Conservation (phyloP, 2,888 invertebrate genomes). For the Marronus borbonicus region DNA sequence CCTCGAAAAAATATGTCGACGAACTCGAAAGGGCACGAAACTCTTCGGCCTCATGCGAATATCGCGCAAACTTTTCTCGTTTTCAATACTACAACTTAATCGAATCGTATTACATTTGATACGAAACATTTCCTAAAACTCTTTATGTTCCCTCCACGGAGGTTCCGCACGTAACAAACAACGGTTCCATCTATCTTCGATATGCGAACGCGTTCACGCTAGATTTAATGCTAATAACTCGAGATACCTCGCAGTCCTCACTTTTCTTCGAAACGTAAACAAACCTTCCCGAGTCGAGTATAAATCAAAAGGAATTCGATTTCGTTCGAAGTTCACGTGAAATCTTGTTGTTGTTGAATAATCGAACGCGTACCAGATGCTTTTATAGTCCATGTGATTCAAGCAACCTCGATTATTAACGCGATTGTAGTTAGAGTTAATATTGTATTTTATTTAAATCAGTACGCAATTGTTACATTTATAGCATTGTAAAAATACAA, state of each 20-base stretch:
- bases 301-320: constrained; percentile 10
- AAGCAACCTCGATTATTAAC: no score
- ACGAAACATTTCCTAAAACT: constrained; percentile 30
- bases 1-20: not conserved
- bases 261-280: constrained; percentile 1
- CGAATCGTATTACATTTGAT: constrained; percentile 42
- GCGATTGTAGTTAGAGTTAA: no score
- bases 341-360: constrained; percentile 1
- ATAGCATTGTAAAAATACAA: no score
- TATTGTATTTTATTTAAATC: no score
- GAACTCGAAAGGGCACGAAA: not conserved
- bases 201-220: constrained; percentile 39
- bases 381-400: no score
- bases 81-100: constrained; percentile 41
- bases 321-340: not conserved
- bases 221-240: constrained; percentile 42
- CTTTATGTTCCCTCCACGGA: constrained; percentile 12
- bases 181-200: constrained; percentile 37
- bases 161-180: constrained; percentile 2
- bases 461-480: no score
- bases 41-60: not conserved
- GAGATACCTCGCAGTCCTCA: constrained; percentile 2
- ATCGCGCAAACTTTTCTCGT: constrained; percentile 22
- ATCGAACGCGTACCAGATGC: no score
- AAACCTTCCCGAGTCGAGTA: not conserved